phyloP scores from a whole-genome alignment of 2,113 vertebrate genomes.

The Noctilio leporinus region DNA sequence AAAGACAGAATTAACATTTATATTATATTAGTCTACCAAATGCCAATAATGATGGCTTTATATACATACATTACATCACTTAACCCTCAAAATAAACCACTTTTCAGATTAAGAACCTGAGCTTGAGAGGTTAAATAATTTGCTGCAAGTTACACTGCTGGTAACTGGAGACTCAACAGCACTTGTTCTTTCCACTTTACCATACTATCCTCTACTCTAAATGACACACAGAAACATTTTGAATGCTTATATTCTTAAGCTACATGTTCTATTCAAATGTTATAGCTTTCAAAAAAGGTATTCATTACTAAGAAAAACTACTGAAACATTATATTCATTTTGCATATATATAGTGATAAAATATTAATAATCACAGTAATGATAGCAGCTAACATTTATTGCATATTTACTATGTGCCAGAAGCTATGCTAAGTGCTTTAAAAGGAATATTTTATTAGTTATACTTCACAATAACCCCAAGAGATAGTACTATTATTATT shows the following conservation, averaged over 20 bases:
- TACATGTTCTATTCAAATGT: not conserved
- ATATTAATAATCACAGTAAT: not conserved
- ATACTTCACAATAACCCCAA: not conserved
- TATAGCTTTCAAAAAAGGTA: not conserved
- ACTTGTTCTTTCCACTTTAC: not conserved
- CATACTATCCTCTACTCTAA: not conserved
- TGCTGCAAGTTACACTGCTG: not conserved
- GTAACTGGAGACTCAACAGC: not conserved
- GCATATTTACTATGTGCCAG: not conserved
- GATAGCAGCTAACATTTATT: not conserved
- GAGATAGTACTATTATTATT: not conserved
- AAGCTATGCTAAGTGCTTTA: not conserved
- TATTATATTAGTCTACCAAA: not conserved
- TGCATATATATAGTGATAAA: not conserved
- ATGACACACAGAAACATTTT: not conserved
- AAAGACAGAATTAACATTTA: not conserved
- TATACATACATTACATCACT: not conserved
- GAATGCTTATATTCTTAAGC: not conserved
- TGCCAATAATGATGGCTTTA: not conserved
- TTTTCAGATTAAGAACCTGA: not conserved
- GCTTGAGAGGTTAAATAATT: not conserved
- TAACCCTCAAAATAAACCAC: not conserved
- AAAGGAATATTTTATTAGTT: not conserved
- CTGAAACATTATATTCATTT: slow-evolving; percentile 1
- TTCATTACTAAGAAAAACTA: not conserved